Conservation (phyloP, 1,140 invertebrate genomes). For the Platyura marginata region DNA sequence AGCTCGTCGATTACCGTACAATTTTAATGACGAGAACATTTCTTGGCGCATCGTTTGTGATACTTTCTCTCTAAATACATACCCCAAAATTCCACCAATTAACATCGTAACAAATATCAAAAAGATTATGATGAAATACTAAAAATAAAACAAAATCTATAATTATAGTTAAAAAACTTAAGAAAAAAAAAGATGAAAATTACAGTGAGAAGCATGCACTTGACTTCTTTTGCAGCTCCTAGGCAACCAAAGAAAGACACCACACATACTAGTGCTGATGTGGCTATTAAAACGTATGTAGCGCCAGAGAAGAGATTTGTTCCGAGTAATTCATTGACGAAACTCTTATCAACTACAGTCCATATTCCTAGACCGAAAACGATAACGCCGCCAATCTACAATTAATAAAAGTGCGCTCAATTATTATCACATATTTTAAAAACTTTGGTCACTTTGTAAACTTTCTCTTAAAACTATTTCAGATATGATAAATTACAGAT, state of each 20-base stretch:
- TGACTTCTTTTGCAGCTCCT: slow-evolving; percentile 71
- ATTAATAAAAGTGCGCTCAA: slow-evolving; percentile 8
- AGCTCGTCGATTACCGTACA: slow-evolving; percentile 42
- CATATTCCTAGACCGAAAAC: slow-evolving; percentile 60
- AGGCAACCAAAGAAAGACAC: slow-evolving; percentile 72
- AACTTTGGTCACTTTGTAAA: not conserved
- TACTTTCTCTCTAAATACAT: slow-evolving; percentile 69
- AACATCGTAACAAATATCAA: slow-evolving; percentile 73
- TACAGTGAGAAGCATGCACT: slow-evolving; percentile 75
- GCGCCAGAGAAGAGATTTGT: slow-evolving; percentile 68
- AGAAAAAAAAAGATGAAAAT: slow-evolving; percentile 11
- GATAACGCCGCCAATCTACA: slow-evolving; percentile 56
- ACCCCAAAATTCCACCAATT: slow-evolving; percentile 73
- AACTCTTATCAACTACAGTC: slow-evolving; percentile 64
- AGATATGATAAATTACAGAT: not conserved
- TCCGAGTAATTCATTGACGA: slow-evolving; percentile 60
- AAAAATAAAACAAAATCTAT: slow-evolving; percentile 17
- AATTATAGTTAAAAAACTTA: not conserved
- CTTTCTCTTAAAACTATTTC: slow-evolving; percentile 4
- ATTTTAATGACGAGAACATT: slow-evolving; percentile 54
- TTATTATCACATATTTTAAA: not conserved
- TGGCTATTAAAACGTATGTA: slow-evolving; percentile 60
- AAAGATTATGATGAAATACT: slow-evolving; percentile 77
- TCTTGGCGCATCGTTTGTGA: slow-evolving; percentile 46
- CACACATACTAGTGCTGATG: slow-evolving; percentile 53